These are phyloP conservation scores for Papilio glaucus DNA, from an alignment of 1,140 invertebrate species.

Conservation along the genomic window DNA sequence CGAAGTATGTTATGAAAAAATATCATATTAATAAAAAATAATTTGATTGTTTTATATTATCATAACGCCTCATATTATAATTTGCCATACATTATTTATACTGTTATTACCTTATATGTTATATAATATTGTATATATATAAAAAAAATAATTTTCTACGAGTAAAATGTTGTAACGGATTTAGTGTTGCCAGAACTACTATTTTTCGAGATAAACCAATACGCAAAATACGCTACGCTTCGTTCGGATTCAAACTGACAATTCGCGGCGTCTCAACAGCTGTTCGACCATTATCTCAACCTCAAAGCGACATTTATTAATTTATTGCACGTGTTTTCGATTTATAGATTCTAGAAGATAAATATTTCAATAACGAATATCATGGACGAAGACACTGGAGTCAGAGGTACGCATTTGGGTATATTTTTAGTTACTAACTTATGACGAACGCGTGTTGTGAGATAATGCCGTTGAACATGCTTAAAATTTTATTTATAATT, in stretches of 20 bases:
- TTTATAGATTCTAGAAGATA: conserved; percentile 44
- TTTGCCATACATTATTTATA: too few species aligned
- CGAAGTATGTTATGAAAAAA: too few species aligned
- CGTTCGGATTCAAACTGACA: conserved; percentile 72
- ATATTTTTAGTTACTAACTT: conserved; percentile 39
- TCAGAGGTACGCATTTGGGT: conserved; percentile 60
- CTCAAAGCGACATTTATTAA: conserved; percentile 59
- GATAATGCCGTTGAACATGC: conserved; percentile 40
- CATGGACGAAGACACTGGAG: conserved; percentile 67
- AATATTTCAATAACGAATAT: conserved; percentile 42
- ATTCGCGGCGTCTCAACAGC: conserved; percentile 76
- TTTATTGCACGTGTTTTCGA: conserved; percentile 64
- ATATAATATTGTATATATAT: neutral
- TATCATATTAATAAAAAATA: too few species aligned
- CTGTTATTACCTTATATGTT: too few species aligned
- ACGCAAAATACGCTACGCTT: conserved; percentile 50
- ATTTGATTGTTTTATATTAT: too few species aligned
- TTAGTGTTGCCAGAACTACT: conserved; percentile 51
- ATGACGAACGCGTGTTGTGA: conserved; percentile 44
- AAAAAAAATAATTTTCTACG: neutral
- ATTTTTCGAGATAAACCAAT: conserved; percentile 27
- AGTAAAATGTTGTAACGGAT: conserved; percentile 34
- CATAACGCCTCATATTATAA: too few species aligned
- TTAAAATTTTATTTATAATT: neutral
- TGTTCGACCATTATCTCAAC: conserved; percentile 67